Conservation (phyloP, 2,888 invertebrate genomes). For the Heterodera filipjevi region DNA sequence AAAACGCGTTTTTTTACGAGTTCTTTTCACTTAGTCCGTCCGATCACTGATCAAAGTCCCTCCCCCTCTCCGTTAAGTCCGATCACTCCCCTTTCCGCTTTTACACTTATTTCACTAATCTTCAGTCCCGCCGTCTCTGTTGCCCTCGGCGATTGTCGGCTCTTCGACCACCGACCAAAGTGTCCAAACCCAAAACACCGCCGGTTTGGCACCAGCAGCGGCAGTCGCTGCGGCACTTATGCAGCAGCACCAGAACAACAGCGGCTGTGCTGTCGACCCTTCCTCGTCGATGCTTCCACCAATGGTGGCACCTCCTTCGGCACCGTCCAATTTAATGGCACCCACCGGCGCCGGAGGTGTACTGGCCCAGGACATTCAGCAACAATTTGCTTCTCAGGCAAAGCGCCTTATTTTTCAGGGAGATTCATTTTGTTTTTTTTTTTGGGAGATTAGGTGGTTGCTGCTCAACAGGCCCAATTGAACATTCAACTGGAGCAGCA, state of each 20-base stretch:
- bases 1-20: neutral
- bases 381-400: slow-evolving; percentile 4
- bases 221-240: slow-evolving; percentile 31
- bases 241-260: slow-evolving; percentile 23
- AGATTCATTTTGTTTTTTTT: neutral
- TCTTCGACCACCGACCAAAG: neutral
- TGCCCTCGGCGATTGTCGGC: neutral
- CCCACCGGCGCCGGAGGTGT: neutral
- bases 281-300: neutral
- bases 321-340: neutral
- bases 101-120: neutral
- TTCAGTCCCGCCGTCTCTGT: slow-evolving; percentile 14
- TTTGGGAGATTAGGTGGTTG: neutral
- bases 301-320: neutral
- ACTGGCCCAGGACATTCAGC: neutral
- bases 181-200: neutral
- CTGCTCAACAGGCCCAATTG: slow-evolving; percentile 10
- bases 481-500: neutral
- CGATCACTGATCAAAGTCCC: neutral
- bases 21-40: neutral
- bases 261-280: slow-evolving; percentile 4
- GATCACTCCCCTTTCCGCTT: no score
- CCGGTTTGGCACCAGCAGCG: slow-evolving; percentile 26
- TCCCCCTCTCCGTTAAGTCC: no score
- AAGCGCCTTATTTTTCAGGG: no score